Conservation (phyloP, 2,113 vertebrate genomes). For the Uria aalge region DNA sequence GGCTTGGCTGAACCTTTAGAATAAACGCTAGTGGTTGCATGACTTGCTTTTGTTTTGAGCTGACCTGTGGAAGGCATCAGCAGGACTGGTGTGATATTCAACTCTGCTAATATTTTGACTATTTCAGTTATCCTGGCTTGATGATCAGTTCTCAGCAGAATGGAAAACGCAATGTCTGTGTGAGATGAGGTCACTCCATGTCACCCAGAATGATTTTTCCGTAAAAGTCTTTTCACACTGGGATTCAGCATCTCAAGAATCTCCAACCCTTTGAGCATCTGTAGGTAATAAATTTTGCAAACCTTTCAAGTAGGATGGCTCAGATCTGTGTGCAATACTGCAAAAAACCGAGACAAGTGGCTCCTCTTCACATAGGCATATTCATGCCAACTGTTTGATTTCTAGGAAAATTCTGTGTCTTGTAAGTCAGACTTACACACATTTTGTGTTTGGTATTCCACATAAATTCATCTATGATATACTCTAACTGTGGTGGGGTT, state of each 20-base stretch:
- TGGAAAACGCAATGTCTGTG: not conserved
- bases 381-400: not conserved
- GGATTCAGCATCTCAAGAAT: not conserved
- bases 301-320: not conserved
- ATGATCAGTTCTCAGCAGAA: not conserved
- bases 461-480: not conserved
- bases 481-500: not conserved
- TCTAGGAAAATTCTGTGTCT: slow-evolving; percentile 1
- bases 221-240: not conserved
- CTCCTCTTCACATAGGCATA: not conserved
- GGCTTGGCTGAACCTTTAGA: not conserved
- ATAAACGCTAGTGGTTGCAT: not conserved
- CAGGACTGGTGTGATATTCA: not conserved
- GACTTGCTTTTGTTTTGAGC: not conserved
- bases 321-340: not conserved
- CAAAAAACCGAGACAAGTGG: not conserved
- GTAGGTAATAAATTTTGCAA: not conserved
- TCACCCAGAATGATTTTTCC: slow-evolving; percentile 2
- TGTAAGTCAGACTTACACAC: not conserved
- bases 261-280: not conserved
- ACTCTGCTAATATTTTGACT: not conserved
- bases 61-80: not conserved
- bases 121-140: not conserved
- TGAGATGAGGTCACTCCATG: not conserved
- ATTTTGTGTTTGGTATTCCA: not conserved